Evolutionary conservation across 2,797 vertebrate genomes (phyloP).

Genomic region (Acipenser oxyrinchus): DNA sequence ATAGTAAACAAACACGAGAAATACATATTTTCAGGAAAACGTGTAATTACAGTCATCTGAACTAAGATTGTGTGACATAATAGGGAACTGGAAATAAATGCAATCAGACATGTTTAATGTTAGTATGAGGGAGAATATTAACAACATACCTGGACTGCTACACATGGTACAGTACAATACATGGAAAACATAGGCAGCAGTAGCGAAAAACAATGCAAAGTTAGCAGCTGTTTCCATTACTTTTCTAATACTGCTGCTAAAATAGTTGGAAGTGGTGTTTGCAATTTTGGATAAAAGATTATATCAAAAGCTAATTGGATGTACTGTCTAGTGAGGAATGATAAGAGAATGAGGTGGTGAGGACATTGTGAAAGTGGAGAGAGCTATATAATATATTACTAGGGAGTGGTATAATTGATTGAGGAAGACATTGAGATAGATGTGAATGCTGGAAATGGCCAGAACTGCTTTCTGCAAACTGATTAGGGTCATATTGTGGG

Average conservation of each 20-base stretch:
- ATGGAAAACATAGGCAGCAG: no score
- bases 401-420: not conserved
- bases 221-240: conserved; percentile 40
- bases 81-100: no score
- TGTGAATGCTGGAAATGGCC: not conserved
- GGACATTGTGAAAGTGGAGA: not conserved
- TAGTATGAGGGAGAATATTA: no score
- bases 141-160: no score
- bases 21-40: no score
- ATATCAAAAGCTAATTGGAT: conserved; percentile 39
- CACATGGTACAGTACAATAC: no score
- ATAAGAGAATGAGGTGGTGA: conserved; percentile 1
- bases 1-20: no score
- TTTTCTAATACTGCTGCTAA: conserved; percentile 33
- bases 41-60: no score
- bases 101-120: no score
- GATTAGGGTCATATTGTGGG: not conserved
- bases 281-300: conserved; percentile 53
- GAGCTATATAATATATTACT: not conserved
- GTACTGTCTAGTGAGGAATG: conserved; percentile 4
- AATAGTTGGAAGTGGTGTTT: conserved; percentile 39
- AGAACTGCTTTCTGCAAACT: not conserved
- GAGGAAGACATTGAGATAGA: not conserved
- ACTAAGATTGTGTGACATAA: no score
- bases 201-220: conserved; percentile 23